Base-by-base conservation (phyloP, 2,113 vertebrate genomes). In the Urocynchramus pylzowi region DNA sequence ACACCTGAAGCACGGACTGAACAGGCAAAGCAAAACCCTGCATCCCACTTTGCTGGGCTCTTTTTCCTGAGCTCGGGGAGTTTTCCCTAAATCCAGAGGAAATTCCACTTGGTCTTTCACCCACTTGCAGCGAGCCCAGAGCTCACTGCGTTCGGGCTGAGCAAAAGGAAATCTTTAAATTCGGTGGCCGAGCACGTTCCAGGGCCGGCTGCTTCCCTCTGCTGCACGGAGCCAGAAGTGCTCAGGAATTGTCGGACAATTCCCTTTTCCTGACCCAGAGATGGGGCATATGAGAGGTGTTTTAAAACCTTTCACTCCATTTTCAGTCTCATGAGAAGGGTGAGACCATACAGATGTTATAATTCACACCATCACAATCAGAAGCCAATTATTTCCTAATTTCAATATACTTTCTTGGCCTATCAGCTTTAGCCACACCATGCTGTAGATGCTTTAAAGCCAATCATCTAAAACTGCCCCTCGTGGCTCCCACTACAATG, bases 131-230 rank as follows among this genome's bases (percentile, higher is more conserved):
- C 11, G 10, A 53, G 49, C 27, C 49, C 49, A 2, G 52, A 19
- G 70, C 2, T 14, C 22, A 4, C 3, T 18, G 18, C 6, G 4
- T 3, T 1, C 1, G 26, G 50, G 30, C 42, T 3, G 44, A 17
- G 37, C 24, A 2, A 11, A 10, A n/a, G 5, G 23, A 42, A 44
- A 22, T 14, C 17, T 1, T 3, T 1, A 1, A 16, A 9, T 4
- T 12, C 39, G 11, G 16, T 7, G 70, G 50, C 50, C 39, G 23
- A 8, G 31, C 52, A 3, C 52, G 37, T 35, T 85, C 13, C 26
- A 0, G 83, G 3, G 93, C 94, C 52, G 35, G 44, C 90, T 92
- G 94, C 95, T 59, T 88, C 95, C 96, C 95, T 92, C 96, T 97
- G 86, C 94, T 88, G 96, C 71, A 6, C 3, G 8, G 6, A 44